Percentiles rank a stretch among this genome's conserved stretches.
Conservation (phyloP, 2,113 vertebrate species). For the Puma concolor region DNA sequence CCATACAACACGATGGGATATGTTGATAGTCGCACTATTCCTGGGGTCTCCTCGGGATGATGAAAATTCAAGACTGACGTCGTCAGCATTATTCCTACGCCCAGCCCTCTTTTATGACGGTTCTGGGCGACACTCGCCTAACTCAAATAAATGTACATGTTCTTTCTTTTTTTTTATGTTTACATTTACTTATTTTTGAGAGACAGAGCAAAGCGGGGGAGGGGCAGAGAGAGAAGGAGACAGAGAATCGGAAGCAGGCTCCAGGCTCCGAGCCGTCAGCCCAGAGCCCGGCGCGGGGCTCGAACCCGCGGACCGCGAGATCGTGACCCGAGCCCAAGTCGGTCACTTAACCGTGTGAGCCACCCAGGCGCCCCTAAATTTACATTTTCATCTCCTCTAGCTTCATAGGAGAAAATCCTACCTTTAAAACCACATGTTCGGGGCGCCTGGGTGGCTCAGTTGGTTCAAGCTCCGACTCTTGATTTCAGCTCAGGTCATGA, state of each 20-base stretch:
- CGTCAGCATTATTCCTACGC: accelerated
- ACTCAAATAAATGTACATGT: neutral
- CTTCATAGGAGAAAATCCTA: neutral
- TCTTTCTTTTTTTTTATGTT: too few relatives aligned
- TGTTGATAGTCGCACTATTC: neutral
- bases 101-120: neutral
- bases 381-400: neutral
- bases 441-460: too few relatives aligned
- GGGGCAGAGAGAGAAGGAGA: too few relatives aligned
- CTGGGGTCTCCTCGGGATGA: accelerated
- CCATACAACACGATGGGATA: accelerated
- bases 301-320: accelerated
- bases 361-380: neutral
- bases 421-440: neutral
- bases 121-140: neutral
- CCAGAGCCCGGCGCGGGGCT: too few relatives aligned
- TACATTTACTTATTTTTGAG: too few relatives aligned
- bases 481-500: too few relatives aligned
- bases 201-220: too few relatives aligned
- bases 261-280: too few relatives aligned
- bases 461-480: too few relatives aligned
- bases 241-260: too few relatives aligned
- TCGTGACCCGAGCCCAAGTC: too few relatives aligned
- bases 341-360: too few relatives aligned
- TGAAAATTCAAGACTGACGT: accelerated